Evolutionary conservation across 2,113 vertebrate genomes (phyloP), one percentile per base, ranked within the genome.

Genomic region (Odocoileus virginianus): DNA sequence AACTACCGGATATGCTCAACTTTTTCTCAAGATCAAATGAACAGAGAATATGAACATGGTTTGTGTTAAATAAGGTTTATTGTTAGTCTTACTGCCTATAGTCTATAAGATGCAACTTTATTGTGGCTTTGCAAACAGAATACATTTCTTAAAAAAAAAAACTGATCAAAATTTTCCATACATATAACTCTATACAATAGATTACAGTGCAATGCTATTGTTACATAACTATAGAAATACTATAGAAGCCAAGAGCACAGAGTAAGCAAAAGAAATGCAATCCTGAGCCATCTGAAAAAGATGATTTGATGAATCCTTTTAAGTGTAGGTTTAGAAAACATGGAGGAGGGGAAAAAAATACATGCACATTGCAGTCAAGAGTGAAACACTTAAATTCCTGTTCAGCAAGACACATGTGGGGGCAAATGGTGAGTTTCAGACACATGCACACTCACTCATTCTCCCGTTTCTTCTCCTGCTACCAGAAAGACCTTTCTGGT

Each of bases 271-370:
- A 36, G n/a, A 71, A 71, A 71, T 3, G 19, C 64, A 71, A 3
- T 71, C 64, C n/a, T 36, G 64, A 71, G 64, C n/a, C 64, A 71
- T 11, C 5, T 71, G n/a, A 71, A 71, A 12, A 36, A 36, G 64
- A 36, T 23, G 64, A 36, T 71, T 36, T 71, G 64, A 71, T 71
- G 64, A 36, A 36, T 71, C n/a, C 19, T 71, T 71, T 71, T 71
- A 71, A 71, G 64, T 71, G 19, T 71, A 71, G n/a, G n/a, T 36
- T 71, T 71, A 71, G 64, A 36, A 36, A 71, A 71, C 64, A 23
- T 71, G n/a, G n/a, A 6, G n/a, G 4, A 0, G 8, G 0, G n/a
- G 17, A 0, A 2, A 1, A 1, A 1, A 71, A 36, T 36, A 71
- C 67, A 71, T 12, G n/a, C 9, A 36, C 17, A 71, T 17, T 71